A percentile compares a stretch with the other conserved stretches of the same genome.
Conservation (phyloP, 2,113 vertebrate genomes). For the Sinocyclocheilus anshuiensis region DNA sequence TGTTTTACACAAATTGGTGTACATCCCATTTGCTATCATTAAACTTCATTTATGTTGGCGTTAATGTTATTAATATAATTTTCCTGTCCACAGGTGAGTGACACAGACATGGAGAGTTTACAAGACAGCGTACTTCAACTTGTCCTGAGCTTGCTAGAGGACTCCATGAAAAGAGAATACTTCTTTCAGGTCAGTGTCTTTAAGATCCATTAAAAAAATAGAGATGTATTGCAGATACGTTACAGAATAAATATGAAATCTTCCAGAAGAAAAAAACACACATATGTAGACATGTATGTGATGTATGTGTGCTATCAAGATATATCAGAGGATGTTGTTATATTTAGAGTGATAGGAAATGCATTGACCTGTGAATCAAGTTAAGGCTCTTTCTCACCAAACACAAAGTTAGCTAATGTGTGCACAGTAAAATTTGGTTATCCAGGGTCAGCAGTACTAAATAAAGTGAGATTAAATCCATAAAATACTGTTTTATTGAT, state of each 20-base stretch:
- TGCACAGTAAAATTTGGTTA: neutral
- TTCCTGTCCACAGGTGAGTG: slow-evolving; percentile 63
- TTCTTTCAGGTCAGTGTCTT: slow-evolving; percentile 73
- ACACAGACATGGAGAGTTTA: slow-evolving; percentile 73
- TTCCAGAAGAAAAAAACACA: neutral
- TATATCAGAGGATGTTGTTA: neutral
- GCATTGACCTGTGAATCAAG: neutral
- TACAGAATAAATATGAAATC: neutral
- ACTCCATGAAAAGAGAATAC: slow-evolving; percentile 74
- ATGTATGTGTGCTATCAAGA: neutral
- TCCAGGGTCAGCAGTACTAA: neutral
- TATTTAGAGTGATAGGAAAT: neutral
- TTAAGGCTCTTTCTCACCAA: neutral
- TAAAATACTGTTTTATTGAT: neutral
- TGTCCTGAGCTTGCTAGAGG: slow-evolving; percentile 75
- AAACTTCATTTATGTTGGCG: neutral
- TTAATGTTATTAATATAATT: neutral
- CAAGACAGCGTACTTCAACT: slow-evolving; percentile 76
- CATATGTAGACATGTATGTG: neutral
- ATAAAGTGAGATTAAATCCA: neutral
- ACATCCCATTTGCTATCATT: neutral
- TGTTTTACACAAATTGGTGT: neutral
- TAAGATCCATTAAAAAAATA: neutral
- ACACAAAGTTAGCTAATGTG: neutral
- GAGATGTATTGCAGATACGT: no score